Base-by-base conservation (phyloP, 2,113 vertebrate species). In the Cacatua alba region DNA sequence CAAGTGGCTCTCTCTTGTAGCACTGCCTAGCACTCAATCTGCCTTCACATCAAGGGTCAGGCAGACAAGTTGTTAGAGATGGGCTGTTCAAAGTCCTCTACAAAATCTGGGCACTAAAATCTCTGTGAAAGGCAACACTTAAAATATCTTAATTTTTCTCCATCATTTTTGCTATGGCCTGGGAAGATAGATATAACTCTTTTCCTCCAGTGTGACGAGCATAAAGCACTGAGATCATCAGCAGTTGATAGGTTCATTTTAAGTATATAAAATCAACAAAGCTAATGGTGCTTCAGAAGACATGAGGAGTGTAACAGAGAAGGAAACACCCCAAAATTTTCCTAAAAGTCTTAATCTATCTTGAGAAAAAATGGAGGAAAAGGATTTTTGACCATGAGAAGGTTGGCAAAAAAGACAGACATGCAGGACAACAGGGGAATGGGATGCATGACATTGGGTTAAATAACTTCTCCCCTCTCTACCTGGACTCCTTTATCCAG, bases 1-100 rank as follows among this genome's bases (percentile, higher is more conserved):
- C 92, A 96, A 96, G 88, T 59, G 88, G 91, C 59, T 92, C 72
- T 92, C 74, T 83, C 64, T 72, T 69, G 53, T 87, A 92, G 88
- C 83, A 88, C 96, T 88, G 94, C 96, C 83, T 96, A 94, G 88
- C 94, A 94, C 91, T 96, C 96, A 96, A 96, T 96, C 91, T 97
- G 96, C 92, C 94, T 96, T 91, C 74, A 71, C 70, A 91, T 84
- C 83, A 94, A 97, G 88, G 92, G 96, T 95, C 95, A 96, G 67
- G 67, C 83, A 97, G 72, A 96, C 83, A 96, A 94, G 77, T 96
- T 96, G 88, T 92, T 97, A 94, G 83, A 92, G 52, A 96, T 89
- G 69, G 86, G 92, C 92, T 96, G 90, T 95, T 96, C 86, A 74
- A 87, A 92, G 70, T 68, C 77, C 84, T 91, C 86, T 91, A 78